Conservation (phyloP, 2,888 invertebrate genomes). For the Heliconius ethilla region DNA sequence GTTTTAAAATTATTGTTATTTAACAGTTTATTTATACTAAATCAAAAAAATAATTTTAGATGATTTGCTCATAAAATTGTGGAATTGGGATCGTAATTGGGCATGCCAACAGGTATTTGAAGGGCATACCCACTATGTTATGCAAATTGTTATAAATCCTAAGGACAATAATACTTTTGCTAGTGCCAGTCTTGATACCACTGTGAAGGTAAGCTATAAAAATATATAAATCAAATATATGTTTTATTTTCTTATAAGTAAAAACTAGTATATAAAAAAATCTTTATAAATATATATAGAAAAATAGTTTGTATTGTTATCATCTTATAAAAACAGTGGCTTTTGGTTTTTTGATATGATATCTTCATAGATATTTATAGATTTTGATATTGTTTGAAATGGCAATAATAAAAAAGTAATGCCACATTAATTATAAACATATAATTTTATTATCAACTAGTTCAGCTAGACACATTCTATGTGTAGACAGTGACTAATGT, state of each 20-base stretch:
- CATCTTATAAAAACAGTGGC: no score
- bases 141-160: conserved; percentile 99
- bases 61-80: conserved; percentile 98
- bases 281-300: no score
- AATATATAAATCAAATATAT: neutral
- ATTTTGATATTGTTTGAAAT: no score
- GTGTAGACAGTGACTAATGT: no score
- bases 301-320: no score
- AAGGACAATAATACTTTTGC: conserved; percentile 99
- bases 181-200: conserved; percentile 98
- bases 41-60: conserved; percentile 82
- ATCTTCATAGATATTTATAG: no score
- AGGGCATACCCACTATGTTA: conserved; percentile 99
- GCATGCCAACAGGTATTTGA: conserved; percentile 99
- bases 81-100: conserved; percentile 99
- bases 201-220: conserved; percentile 86
- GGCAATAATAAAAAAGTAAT: no score
- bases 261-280: no score
- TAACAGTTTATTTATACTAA: neutral
- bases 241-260: neutral
- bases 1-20: neutral
- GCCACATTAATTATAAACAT: no score
- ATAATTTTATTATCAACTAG: no score
- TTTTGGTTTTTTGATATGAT: no score
- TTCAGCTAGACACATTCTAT: no score